These are phyloP conservation scores for Drosophila busckii DNA, from an alignment of 1,140 invertebrate species.

Conservation along the genomic window DNA sequence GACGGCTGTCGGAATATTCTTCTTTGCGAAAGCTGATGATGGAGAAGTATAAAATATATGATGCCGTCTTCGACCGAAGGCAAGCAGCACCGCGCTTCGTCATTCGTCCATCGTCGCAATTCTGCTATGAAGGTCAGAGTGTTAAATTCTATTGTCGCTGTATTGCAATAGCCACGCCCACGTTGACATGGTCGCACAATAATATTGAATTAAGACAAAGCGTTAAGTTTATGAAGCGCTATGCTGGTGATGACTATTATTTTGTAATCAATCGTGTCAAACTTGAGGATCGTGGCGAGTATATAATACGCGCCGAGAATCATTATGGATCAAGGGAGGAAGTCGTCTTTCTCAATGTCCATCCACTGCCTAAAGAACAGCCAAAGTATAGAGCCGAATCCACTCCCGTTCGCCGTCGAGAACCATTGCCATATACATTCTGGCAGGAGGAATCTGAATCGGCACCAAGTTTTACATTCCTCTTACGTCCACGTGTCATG, in stretches of 20 bases:
- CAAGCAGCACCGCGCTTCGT: slow-evolving; percentile 99
- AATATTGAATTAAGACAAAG: slow-evolving; percentile 96
- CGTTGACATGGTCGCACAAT: slow-evolving; percentile 97
- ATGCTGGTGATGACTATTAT: slow-evolving; percentile 96
- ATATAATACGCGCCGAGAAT: slow-evolving; percentile 98
- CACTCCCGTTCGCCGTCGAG: slow-evolving; percentile 85
- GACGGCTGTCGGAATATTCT: slow-evolving; percentile 97
- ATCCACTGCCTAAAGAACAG: slow-evolving; percentile 91
- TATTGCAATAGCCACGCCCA: slow-evolving; percentile 95
- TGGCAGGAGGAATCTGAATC: slow-evolving; percentile 94
- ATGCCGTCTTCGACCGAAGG: slow-evolving; percentile 96
- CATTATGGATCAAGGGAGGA: slow-evolving; percentile 98
- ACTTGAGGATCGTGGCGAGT: slow-evolving; percentile 96
- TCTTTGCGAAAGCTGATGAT: slow-evolving; percentile 97
- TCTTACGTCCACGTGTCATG: slow-evolving; percentile 97
- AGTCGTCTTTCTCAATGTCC: slow-evolving; percentile 97
- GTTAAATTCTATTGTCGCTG: slow-evolving; percentile 98
- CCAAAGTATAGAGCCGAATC: slow-evolving; percentile 88
- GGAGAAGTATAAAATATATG: slow-evolving; percentile 97
- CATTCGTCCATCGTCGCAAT: slow-evolving; percentile 95
- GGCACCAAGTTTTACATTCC: slow-evolving; percentile 97
- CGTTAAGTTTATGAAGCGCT: slow-evolving; percentile 99
- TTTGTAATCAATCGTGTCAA: slow-evolving; percentile 98
- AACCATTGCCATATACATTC: slow-evolving; percentile 86
- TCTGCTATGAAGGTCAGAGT: slow-evolving; percentile 97